A percentile compares a stretch with the other conserved stretches of the same genome.
phyloP scores from a whole-genome alignment of 64 coral and sea anemone genomes.

The Montipora efflorescens region DNA sequence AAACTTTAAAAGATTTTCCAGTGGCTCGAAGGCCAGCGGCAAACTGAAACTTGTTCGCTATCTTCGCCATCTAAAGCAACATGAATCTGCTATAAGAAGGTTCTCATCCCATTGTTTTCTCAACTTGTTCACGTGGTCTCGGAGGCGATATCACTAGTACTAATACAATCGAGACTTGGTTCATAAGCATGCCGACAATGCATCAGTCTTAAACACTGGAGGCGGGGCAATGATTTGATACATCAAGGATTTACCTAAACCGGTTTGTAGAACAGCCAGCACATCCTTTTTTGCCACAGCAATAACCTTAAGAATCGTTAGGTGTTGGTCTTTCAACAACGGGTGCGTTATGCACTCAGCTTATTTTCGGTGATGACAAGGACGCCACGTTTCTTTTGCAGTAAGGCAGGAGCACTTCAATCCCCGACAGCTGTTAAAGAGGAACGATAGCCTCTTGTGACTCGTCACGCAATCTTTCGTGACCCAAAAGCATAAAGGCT shows the following conservation, averaged over 20 bases:
- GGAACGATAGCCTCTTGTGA: too few relatives aligned
- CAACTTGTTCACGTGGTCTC: not conserved
- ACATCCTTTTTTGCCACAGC: not conserved
- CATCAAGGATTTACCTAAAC: not conserved
- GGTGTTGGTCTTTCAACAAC: not conserved
- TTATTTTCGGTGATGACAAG: too few relatives aligned
- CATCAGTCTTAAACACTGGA: not conserved
- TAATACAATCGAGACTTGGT: not conserved
- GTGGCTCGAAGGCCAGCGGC: not conserved
- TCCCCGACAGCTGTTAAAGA: too few relatives aligned
- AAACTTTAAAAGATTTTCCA: not conserved
- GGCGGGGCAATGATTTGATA: not conserved
- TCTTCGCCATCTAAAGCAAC: conserved; percentile 23
- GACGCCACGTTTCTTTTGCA: too few relatives aligned
- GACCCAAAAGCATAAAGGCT: too few relatives aligned
- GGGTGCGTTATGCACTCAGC: too few relatives aligned
- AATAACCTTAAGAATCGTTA: not conserved
- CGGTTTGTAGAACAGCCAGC: not conserved
- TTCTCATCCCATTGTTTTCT: not conserved
- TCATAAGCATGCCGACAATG: too few relatives aligned
- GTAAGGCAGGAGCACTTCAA: too few relatives aligned
- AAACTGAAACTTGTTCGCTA: conserved; percentile 38
- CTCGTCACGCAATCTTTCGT: too few relatives aligned
- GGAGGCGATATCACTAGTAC: not conserved
- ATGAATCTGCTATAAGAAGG: too few relatives aligned